phyloP scores from a whole-genome alignment of 2,888 invertebrate species.

The Syrista parreyssii region DNA sequence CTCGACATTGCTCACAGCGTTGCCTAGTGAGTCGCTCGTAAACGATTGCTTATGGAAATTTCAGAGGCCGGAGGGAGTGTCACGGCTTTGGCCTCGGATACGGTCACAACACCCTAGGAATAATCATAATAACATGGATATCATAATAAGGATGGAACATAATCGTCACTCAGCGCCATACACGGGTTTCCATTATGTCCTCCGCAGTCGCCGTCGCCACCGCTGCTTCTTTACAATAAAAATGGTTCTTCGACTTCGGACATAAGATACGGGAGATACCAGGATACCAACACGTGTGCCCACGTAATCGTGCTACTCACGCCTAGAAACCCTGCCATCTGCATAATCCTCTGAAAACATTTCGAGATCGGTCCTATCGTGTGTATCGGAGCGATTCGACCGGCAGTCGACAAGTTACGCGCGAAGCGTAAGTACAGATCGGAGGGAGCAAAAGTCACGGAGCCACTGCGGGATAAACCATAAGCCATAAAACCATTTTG shows the following conservation, averaged over 20 bases:
- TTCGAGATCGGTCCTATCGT: too few relatives aligned
- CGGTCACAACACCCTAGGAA: conserved; percentile 1
- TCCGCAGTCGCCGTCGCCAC: not conserved
- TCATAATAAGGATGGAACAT: conserved; percentile 15
- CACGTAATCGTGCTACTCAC: not conserved
- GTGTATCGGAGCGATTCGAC: too few relatives aligned
- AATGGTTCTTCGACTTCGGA: not conserved
- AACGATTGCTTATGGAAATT: conserved; percentile 20
- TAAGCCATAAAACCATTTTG: too few relatives aligned
- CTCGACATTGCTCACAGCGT: not conserved
- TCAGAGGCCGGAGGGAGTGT: not conserved
- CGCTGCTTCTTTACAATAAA: not conserved
- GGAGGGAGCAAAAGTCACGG: too few relatives aligned
- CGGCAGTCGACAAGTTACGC: too few relatives aligned
- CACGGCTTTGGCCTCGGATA: not conserved
- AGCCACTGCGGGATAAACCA: too few relatives aligned
- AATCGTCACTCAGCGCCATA: conserved; percentile 15
- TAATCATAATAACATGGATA: conserved; percentile 5
- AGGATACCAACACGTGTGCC: not conserved
- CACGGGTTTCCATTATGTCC: conserved; percentile 12
- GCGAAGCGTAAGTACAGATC: too few relatives aligned
- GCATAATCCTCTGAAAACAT: not conserved
- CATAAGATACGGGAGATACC: not conserved
- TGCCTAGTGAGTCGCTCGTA: conserved; percentile 10
- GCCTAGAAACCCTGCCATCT: not conserved